Evolutionary conservation across 2,113 vertebrate genomes (phyloP), one percentile per base, ranked within the genome.

Genomic region (Ctenomys sociabilis): DNA sequence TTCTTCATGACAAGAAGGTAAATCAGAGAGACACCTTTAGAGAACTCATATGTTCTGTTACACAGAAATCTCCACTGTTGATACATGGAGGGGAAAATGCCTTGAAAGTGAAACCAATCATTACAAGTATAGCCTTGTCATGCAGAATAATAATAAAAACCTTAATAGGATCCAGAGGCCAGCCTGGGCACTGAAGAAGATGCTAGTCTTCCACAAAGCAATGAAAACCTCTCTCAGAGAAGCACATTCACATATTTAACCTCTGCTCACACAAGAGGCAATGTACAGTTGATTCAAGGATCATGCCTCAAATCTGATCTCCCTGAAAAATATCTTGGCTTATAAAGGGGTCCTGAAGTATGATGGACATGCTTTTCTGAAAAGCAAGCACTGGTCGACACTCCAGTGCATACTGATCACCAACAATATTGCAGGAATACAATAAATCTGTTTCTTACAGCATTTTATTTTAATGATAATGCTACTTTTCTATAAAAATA

Each of bases 381-480:
- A 87, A 21, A 92, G 52, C n/a, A 91, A n/a, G 54, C 21, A 43
- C 13, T 57, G 7, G 21, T 49, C 77, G 28, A 75, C 57, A 85
- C 61, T 89, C 30, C 84, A 73, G 68, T 72, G 37, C 35, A 54
- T 93, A 83, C 26, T 43, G 83, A 93, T 57, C 35, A 87, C 32
- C n/a, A 89, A 63, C 6, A 84, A n/a, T 85, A 72, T 24, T 64
- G 12, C 73, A 82, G 70, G n/a, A 95, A 21, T 35, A 2, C 40
- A 80, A 54, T 54, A 35, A 96, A 91, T 78, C n/a, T 80, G 66
- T 91, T 59, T 81, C 92, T 86, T 73, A 21, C 21, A 91, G 40
- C 32, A 93, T 94, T 95, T 2, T 8, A 89, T 93, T 86, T 85
- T 73, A 93, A 96, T 88, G 77, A 28, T 93, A 94, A 91, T 84